Evolutionary conservation across 2,797 vertebrate genomes (phyloP).

Genomic region (Lindbergichthys nudifrons): DNA sequence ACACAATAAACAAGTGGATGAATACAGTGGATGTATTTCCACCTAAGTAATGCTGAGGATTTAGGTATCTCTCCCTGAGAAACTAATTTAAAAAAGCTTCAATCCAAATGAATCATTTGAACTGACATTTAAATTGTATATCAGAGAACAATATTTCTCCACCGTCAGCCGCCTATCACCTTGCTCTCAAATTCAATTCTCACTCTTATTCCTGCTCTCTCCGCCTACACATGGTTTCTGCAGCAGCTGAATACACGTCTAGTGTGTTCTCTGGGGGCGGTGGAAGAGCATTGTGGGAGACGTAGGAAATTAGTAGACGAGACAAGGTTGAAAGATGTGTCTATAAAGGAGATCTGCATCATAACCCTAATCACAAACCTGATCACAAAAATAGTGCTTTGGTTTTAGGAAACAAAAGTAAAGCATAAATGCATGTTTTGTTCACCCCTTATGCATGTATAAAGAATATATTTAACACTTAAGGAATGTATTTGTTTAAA

Average conservation of each 20-base stretch:
- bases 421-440: too few species aligned
- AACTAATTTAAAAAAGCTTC: not conserved
- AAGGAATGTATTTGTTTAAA: too few species aligned
- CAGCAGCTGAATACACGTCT: constrained; percentile 32
- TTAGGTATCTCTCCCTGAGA: not conserved
- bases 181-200: constrained; percentile 32
- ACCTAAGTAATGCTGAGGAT: not conserved
- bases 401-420: not conserved
- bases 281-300: constrained; percentile 42
- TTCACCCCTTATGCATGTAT: too few species aligned
- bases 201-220: constrained; percentile 37
- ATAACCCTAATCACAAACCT: not conserved
- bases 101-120: constrained; percentile 11
- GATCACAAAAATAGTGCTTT: not conserved
- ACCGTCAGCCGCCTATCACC: constrained; percentile 19
- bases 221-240: constrained; percentile 50
- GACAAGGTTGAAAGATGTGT: constrained; percentile 11
- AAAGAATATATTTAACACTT: too few species aligned
- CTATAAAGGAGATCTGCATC: not conserved
- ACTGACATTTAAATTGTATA: constrained; percentile 34
- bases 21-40: not conserved
- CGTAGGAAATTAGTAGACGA: constrained; percentile 35
- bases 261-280: constrained; percentile 35
- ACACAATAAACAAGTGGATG: not conserved
- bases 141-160: constrained; percentile 25